phyloP scores from a whole-genome alignment of 2,888 invertebrate genomes.

The Drosophila paracracens region DNA sequence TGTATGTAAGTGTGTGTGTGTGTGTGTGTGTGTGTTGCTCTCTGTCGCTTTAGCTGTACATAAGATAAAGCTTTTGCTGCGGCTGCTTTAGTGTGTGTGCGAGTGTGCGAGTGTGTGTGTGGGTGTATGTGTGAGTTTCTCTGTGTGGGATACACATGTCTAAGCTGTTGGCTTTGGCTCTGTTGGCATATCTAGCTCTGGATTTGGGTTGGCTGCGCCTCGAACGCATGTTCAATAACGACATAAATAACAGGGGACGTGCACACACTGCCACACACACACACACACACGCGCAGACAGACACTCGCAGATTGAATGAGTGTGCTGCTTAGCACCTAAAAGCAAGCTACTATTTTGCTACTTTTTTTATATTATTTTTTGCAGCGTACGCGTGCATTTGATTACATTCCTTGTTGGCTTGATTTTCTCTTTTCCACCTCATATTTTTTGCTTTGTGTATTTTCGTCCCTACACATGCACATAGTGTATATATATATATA shows the following conservation, averaged over 20 bases:
- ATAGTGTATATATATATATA: slow-evolving; percentile 47
- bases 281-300: neutral
- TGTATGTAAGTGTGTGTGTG: slow-evolving; percentile 30
- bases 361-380: neutral
- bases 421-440: slow-evolving; percentile 18
- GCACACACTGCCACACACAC: slow-evolving; percentile 22
- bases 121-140: slow-evolving; percentile 32
- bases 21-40: slow-evolving; percentile 37
- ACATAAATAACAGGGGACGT: slow-evolving; percentile 66
- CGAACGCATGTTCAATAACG: slow-evolving; percentile 79
- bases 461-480: slow-evolving; percentile 54
- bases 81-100: slow-evolving; percentile 21
- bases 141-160: slow-evolving; percentile 65
- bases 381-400: slow-evolving; percentile 64
- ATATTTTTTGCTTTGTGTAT: slow-evolving; percentile 17
- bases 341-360: slow-evolving; percentile 68
- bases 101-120: slow-evolving; percentile 22
- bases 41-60: slow-evolving; percentile 54
- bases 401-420: slow-evolving; percentile 59
- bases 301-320: neutral
- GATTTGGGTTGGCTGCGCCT: slow-evolving; percentile 77
- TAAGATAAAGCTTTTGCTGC: slow-evolving; percentile 51
- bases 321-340: slow-evolving; percentile 74
- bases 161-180: slow-evolving; percentile 51
- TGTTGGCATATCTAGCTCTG: slow-evolving; percentile 46